A percentile compares a stretch with the other conserved stretches of the same genome.
Conservation (phyloP, 2,888 invertebrate genomes). For the Lamellibrachia satsuma region DNA sequence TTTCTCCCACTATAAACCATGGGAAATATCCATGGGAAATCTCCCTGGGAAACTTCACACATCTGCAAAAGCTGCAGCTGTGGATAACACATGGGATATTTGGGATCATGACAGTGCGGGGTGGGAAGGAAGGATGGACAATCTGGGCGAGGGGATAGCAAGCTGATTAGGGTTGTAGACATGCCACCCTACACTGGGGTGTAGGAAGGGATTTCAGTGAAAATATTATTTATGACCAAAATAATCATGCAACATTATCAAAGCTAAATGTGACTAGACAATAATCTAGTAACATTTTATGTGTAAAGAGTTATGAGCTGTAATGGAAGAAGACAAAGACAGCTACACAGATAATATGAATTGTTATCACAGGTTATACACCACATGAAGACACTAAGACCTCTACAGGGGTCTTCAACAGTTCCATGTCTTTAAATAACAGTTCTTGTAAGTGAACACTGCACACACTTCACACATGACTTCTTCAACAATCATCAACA, state of each 20-base stretch:
- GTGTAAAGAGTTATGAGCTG: not conserved
- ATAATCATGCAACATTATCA: too few relatives aligned
- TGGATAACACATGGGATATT: not conserved
- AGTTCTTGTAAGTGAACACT: not conserved
- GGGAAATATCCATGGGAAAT: not conserved
- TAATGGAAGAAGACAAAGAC: not conserved
- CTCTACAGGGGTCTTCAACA: not conserved
- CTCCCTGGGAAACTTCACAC: not conserved
- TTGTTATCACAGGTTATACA: too few relatives aligned
- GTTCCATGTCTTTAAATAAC: not conserved
- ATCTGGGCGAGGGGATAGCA: too few relatives aligned
- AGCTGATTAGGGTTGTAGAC: not conserved
- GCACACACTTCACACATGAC: not conserved
- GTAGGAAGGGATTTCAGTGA: too few relatives aligned
- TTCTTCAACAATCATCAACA: not conserved
- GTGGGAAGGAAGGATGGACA: too few relatives aligned
- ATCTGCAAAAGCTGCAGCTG: not conserved
- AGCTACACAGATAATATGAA: not conserved
- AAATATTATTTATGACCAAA: too few relatives aligned
- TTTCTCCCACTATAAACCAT: not conserved
- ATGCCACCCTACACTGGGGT: not conserved
- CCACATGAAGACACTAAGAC: not conserved
- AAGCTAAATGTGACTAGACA: not conserved
- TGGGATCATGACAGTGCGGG: too few relatives aligned
- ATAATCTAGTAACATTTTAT: not conserved